These are phyloP conservation scores for Melanostoma scalare DNA, from an alignment of 2,888 invertebrate species.

Conservation along the genomic window DNA sequence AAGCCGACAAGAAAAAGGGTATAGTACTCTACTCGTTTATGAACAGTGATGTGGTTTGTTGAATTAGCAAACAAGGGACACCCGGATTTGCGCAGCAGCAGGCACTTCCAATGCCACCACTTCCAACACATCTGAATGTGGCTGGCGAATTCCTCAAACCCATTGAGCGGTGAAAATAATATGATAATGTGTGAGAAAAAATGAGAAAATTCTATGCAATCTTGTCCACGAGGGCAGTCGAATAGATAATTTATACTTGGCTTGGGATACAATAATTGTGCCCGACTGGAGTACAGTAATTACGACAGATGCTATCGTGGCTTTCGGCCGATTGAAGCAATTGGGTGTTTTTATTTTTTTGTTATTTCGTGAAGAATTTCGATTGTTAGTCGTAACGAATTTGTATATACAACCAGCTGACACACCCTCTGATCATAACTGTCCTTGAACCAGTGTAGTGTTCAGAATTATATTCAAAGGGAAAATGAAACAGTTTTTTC, in stretches of 20 bases:
- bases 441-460: too few relatives aligned
- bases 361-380: too few relatives aligned
- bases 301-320: conserved; percentile 23
- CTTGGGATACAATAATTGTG: conserved; percentile 33
- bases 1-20: conserved; percentile 23
- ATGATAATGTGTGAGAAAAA: conserved; percentile 49
- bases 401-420: too few relatives aligned
- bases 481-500: too few relatives aligned
- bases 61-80: conserved; percentile 29
- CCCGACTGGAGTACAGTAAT: conserved; percentile 16
- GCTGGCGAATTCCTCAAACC: conserved; percentile 34
- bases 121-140: not conserved
- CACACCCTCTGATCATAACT: too few relatives aligned
- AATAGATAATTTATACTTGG: conserved; percentile 41
- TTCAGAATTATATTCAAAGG: too few relatives aligned
- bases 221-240: conserved; percentile 19
- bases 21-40: not conserved
- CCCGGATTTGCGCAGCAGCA: conserved; percentile 44
- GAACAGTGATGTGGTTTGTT: not conserved
- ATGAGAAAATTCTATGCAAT: conserved; percentile 45
- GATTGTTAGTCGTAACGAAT: too few relatives aligned
- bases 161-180: conserved; percentile 46
- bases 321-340: too few relatives aligned
- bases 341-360: too few relatives aligned
- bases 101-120: not conserved